Evolutionary conservation across 92 coral and sea anemone species (phyloP).

Genomic region (Micromussa lordhowensis): DNA sequence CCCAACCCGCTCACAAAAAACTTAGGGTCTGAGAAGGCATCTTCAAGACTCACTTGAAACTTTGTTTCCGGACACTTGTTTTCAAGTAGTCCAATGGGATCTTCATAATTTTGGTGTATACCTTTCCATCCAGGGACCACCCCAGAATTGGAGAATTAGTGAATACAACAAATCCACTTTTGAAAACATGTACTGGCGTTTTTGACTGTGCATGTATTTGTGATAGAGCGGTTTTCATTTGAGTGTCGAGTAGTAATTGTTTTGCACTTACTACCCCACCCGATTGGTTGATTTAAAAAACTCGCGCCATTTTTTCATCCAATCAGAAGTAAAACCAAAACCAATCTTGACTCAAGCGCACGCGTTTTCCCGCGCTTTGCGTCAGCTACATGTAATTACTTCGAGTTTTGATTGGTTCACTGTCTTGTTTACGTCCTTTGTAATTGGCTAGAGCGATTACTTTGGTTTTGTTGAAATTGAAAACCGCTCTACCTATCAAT

Average conservation of each 20-base stretch:
- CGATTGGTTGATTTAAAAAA: too few relatives aligned
- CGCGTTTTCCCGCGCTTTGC: too few relatives aligned
- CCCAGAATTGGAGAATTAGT: conserved; percentile 40
- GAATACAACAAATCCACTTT: conserved; percentile 43
- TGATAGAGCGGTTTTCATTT: too few relatives aligned
- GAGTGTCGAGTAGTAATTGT: too few relatives aligned
- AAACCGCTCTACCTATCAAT: conserved; percentile 23
- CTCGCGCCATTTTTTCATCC: background rate
- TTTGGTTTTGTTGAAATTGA: too few relatives aligned
- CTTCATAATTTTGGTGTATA: conserved; percentile 55
- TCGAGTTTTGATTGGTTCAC: too few relatives aligned
- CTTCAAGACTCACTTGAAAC: conserved; percentile 70
- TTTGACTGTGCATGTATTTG: conserved; percentile 35
- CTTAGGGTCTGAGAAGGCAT: conserved; percentile 69
- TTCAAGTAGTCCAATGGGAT: too few relatives aligned
- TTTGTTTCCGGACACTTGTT: too few relatives aligned
- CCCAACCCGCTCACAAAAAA: conserved; percentile 42
- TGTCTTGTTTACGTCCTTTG: too few relatives aligned
- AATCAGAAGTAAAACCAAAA: background rate
- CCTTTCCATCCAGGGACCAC: conserved; percentile 65
- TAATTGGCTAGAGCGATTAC: too few relatives aligned
- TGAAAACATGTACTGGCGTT: conserved; percentile 33
- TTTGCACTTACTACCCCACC: conserved; percentile 44
- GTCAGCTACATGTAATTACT: too few relatives aligned
- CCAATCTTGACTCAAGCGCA: too few relatives aligned